These are phyloP conservation scores for Himantopus leucocephalus DNA, from an alignment of 2,113 vertebrate species.

Conservation along the genomic window DNA sequence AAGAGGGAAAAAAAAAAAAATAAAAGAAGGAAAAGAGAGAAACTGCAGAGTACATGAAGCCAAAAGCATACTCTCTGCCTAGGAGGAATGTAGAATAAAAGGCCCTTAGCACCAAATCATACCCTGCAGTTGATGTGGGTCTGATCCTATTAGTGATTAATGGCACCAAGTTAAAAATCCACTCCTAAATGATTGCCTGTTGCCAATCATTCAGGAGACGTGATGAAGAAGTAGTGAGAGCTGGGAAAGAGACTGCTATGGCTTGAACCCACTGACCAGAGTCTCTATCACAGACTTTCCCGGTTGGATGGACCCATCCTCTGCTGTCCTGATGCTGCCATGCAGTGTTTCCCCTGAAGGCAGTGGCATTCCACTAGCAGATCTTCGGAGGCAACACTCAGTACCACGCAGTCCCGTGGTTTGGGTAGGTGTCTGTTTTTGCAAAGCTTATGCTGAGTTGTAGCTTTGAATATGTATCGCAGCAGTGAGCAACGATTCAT, in stretches of 20 bases:
- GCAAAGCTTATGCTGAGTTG: background rate
- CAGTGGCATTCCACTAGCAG: background rate
- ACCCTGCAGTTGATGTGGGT: background rate
- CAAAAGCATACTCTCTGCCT: background rate
- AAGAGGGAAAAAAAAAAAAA: background rate
- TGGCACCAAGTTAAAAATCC: background rate
- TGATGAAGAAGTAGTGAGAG: background rate
- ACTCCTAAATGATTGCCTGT: background rate
- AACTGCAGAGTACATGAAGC: background rate
- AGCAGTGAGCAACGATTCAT: background rate
- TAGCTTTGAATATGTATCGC: background rate
- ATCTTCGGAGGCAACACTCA: background rate
- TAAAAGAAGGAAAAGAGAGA: background rate
- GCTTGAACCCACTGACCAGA: background rate
- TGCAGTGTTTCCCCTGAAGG: background rate
- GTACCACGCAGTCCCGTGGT: background rate
- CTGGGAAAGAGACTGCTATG: background rate
- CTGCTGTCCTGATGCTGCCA: background rate
- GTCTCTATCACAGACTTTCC: background rate
- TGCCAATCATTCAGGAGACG: background rate
- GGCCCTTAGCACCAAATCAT: background rate
- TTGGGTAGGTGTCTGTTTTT: background rate
- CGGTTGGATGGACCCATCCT: background rate
- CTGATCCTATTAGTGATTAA: background rate
- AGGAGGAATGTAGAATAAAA: background rate